Evolutionary conservation across 2,888 invertebrate genomes (phyloP).

Genomic region (Loripinus fragilis): DNA sequence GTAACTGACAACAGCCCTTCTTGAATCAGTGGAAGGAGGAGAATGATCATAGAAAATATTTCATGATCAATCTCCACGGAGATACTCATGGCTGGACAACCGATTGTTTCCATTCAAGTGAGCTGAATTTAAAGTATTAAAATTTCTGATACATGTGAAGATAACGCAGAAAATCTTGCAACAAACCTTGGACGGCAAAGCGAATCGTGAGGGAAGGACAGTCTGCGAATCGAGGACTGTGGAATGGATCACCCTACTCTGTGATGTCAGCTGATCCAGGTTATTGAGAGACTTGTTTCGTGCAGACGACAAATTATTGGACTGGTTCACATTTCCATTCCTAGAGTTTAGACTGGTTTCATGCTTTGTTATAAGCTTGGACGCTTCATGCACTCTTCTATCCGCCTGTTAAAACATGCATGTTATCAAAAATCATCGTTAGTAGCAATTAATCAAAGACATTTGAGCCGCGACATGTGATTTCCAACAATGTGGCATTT

Average conservation of each 20-base stretch:
- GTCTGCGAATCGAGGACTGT: conserved; percentile 55
- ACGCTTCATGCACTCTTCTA: neutral
- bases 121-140: no score
- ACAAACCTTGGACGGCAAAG: conserved; percentile 66
- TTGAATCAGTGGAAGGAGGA: no score
- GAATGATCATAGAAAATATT: no score
- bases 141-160: no score
- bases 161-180: no score
- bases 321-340: conserved; percentile 6
- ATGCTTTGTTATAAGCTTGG: neutral
- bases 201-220: conserved; percentile 65
- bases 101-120: no score
- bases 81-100: no score
- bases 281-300: conserved; percentile 19
- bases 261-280: conserved; percentile 13
- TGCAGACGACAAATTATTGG: conserved; percentile 18
- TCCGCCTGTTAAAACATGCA: conserved; percentile 20
- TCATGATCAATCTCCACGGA: no score
- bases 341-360: conserved; percentile 5
- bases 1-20: no score
- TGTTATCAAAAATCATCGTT: neutral
- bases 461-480: no score
- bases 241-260: conserved; percentile 32
- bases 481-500: no score
- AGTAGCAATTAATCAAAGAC: no score